phyloP scores from a whole-genome alignment of 1,140 invertebrate genomes.

The Bacillus rossius region DNA sequence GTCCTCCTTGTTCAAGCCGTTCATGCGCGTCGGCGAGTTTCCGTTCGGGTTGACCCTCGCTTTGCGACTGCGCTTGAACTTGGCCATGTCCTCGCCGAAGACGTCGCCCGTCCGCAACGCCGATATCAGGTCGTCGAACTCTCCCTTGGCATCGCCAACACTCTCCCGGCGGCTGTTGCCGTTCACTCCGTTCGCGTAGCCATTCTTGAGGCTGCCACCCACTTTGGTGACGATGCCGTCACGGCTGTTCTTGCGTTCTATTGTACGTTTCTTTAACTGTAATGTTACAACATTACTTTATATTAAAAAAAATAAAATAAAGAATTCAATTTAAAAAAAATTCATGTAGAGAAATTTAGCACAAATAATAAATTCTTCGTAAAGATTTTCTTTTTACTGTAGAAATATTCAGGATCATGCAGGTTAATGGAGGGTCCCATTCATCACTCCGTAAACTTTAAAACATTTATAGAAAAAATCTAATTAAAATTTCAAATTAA shows the following conservation, averaged over 20 bases:
- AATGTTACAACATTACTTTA: constrained; percentile 23
- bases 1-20: constrained; percentile 58
- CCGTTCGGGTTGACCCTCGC: constrained; percentile 52
- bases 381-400: no score
- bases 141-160: constrained; percentile 60
- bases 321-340: constrained; percentile 7
- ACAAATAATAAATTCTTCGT: no score
- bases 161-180: constrained; percentile 44
- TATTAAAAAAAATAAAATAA: background rate
- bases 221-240: constrained; percentile 55
- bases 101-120: constrained; percentile 94
- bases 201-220: constrained; percentile 43
- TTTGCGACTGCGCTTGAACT: constrained; percentile 76
- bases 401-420: no score
- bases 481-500: no score
- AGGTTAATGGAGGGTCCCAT: no score
- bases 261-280: constrained; percentile 79
- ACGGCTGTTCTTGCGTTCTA: constrained; percentile 74
- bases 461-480: no score
- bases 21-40: constrained; percentile 52
- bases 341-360: background rate
- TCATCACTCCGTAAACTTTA: no score
- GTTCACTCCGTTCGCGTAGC: constrained; percentile 43
- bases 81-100: constrained; percentile 94
- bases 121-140: constrained; percentile 97